Evolutionary conservation across 2,797 vertebrate genomes (phyloP), one percentile per base, ranked within the genome.

Genomic region (Chaunax sp.): DNA sequence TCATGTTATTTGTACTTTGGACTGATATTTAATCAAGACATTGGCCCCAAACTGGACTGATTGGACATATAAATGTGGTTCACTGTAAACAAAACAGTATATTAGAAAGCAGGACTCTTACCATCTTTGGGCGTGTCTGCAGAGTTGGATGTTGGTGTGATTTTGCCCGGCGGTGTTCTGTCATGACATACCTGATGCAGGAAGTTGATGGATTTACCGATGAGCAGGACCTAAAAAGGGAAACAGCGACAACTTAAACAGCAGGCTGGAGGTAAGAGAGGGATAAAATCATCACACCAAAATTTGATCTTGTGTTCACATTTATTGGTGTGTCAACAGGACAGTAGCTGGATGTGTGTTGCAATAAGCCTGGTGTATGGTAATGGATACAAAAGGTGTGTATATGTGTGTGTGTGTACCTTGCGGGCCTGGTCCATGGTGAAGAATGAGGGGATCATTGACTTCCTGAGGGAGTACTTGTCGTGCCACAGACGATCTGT

Each of bases 121-220:
- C 97, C 97, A 4, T 97, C 97, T 93, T 94, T 96, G 16, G 95
- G 95, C 0, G 96, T 95, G 73, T 98, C 96, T 6, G 94, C 70
- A 44, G 96, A 93, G 83, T 95, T 96, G 41, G 95, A 93, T 15
- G 95, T 94, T 1, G 95, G 85, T 38, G 95, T 96, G 93, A 95
- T 95, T 89, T 96, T 98, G 22, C 96, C 92, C 0, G 97, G 95
- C 0, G 96, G 94, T 0, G 95, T 98, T 67, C 97, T 93, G 90
- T 98, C 97, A 0, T 98, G 97, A 82, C 98, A 99, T 68, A 99
- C 96, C 81, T 99, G 97, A 89, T 99, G 97, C 82, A 99, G 92
- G 90, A 99, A 99, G 93, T 99, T 99, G 70, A 99, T 99, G 72
- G 98, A 99, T 87, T 99, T 99, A 59, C 98, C 98, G 68, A 98